Percentiles rank a stretch among this genome's conserved stretches.
Conservation (phyloP, 2,888 invertebrate species). For the Automeris io region DNA sequence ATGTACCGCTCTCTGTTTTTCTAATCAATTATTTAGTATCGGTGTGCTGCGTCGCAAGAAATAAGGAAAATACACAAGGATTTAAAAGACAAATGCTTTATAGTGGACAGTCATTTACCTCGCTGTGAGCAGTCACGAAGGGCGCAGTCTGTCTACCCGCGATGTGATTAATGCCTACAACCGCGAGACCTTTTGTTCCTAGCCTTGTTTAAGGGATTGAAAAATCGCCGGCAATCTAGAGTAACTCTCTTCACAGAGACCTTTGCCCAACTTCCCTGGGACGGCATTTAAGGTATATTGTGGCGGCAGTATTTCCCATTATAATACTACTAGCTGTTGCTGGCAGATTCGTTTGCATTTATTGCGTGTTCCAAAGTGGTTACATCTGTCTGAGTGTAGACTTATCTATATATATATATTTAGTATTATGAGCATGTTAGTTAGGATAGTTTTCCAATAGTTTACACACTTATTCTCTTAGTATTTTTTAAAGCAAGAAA, state of each 20-base stretch:
- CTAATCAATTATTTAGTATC: too few species aligned
- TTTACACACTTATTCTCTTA: too few species aligned
- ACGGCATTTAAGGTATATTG: not conserved
- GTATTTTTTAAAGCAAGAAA: too few species aligned
- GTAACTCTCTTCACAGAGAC: not conserved
- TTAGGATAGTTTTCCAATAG: too few species aligned
- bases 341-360: too few species aligned
- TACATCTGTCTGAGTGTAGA: too few species aligned
- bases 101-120: constrained; percentile 14
- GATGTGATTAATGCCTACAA: constrained; percentile 21
- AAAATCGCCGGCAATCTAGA: constrained; percentile 16
- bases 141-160: constrained; percentile 12
- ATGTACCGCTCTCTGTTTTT: too few species aligned
- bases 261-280: not conserved
- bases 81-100: constrained; percentile 15
- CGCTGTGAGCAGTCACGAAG: constrained; percentile 20
- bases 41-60: not conserved
- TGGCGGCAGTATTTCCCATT: too few species aligned
- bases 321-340: too few species aligned
- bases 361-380: too few species aligned
- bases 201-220: constrained; percentile 20
- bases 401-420: too few species aligned
- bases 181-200: constrained; percentile 17
- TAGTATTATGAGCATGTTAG: too few species aligned
- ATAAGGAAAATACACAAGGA: constrained; percentile 3